Evolutionary conservation across 2,888 invertebrate genomes (phyloP).

Genomic region (Trachelus tabidus): DNA sequence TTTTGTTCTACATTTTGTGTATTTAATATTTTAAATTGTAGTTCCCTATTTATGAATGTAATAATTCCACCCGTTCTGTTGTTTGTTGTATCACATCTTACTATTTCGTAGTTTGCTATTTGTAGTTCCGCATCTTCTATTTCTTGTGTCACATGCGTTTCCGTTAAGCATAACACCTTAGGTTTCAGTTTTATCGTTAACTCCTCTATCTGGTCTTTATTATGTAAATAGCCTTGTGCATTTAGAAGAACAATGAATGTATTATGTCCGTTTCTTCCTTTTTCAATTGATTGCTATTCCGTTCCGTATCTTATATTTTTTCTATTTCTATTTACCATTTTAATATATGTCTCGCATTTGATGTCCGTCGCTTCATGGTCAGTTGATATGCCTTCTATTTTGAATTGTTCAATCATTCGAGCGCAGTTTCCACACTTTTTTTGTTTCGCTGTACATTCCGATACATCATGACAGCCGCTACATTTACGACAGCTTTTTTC

Average conservation of each 20-base stretch:
- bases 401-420: background rate
- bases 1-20: background rate
- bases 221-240: constrained; percentile 6
- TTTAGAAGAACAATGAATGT: constrained; percentile 4
- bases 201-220: constrained; percentile 9
- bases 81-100: constrained; percentile 1
- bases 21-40: too few relatives aligned
- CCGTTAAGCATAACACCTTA: constrained; percentile 5
- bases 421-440: constrained; percentile 15
- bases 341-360: constrained; percentile 10
- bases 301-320: constrained; percentile 8
- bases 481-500: constrained; percentile 14
- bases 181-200: constrained; percentile 5
- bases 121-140: constrained; percentile 4
- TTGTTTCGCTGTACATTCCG: background rate
- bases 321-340: constrained; percentile 11
- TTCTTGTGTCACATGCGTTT: constrained; percentile 2
- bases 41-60: too few relatives aligned
- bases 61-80: background rate
- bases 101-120: constrained; percentile 7
- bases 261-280: too few relatives aligned
- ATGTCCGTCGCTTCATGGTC: constrained; percentile 16
- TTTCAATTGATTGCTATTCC: constrained; percentile 6
- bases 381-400: constrained; percentile 1
- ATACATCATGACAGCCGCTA: constrained; percentile 10